These are phyloP conservation scores for Capromys pilorides DNA, from an alignment of 2,797 vertebrate species.

Conservation along the genomic window DNA sequence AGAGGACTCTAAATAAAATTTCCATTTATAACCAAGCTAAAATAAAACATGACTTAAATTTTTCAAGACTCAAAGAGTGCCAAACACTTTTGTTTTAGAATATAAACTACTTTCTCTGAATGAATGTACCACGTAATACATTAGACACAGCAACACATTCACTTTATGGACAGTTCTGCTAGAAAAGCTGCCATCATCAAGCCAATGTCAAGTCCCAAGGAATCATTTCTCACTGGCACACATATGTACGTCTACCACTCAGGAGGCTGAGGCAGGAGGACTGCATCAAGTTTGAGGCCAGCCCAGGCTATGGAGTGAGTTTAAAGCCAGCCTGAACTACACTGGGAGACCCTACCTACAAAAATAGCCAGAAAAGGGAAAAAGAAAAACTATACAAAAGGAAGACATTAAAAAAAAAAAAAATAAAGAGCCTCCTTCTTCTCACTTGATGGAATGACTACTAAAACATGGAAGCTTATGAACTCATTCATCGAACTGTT, in stretches of 20 bases:
- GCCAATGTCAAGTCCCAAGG: not conserved
- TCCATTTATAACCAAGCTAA: not conserved
- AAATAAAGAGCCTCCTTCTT: not conserved
- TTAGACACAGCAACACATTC: not conserved
- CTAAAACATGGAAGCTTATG: slow-evolving; percentile 24
- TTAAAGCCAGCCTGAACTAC: not conserved
- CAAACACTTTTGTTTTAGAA: slow-evolving; percentile 37
- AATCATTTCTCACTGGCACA: slow-evolving; percentile 12
- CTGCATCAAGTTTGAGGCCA: not conserved
- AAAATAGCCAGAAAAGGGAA: not conserved
- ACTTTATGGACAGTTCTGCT: slow-evolving; percentile 21
- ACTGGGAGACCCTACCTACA: not conserved
- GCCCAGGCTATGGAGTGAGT: not conserved
- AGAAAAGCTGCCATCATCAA: slow-evolving; percentile 7
- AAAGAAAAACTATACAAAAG: not conserved
- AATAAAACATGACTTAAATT: not conserved
- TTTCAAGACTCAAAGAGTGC: not conserved
- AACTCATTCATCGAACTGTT: slow-evolving; percentile 33
- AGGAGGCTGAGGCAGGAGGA: not conserved
- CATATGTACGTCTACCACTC: not conserved
- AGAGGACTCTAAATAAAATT: slow-evolving; percentile 46
- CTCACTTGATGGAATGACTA: not conserved
- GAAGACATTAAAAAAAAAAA: slow-evolving; percentile 33
- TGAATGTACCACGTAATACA: slow-evolving; percentile 18
- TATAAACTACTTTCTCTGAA: slow-evolving; percentile 15